Evolutionary conservation across 2,888 invertebrate species (phyloP), one percentile per base, ranked within the genome.

Genomic region (Amblyjoppa fuscipennis): DNA sequence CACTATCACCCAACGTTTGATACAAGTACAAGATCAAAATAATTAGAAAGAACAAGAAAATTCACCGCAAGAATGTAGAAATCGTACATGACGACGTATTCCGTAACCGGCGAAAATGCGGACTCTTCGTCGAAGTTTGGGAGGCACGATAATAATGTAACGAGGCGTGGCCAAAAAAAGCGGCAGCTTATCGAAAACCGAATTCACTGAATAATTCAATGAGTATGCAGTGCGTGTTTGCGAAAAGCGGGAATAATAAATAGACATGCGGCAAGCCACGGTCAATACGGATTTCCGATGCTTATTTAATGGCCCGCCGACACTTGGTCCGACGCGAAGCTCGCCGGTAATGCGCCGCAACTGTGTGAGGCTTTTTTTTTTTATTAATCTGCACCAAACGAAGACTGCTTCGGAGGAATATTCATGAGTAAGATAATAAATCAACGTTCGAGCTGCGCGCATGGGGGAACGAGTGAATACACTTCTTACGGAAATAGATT

Each of bases 281-380:
- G 87, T 90, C 89, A 86, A 88, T 90, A 87, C 88, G 89, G 90
- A 92, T 92, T 92, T 89, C 73, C 79, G 78, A 90, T 91, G 88
- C 90, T 88, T 90, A 90, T 90, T 92, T 90, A 86, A 91, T 77
- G 13, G 73, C 38, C 20, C 49, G 11, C 45, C 68, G 41, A 74
- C 69, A 66, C 70, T 49, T 73, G 49, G 56, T 41, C 45, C 41
- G 20, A 38, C 68, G 20, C 20, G 56, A 73, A 64, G 25, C 51
- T 38, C 31, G 66, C 20, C 25, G 25, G n/a, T 73, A 49, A 70
- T 71, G 51, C 73, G 38, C 51, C 56, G 68, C 69, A 49, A 20
- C 13, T 41, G 59, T 34, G 20, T 28, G 31, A 38, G 59, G 28
- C 34, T 79, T 75, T 74, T 34, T 59, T 59, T 20, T 20, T 20